Base-by-base conservation (phyloP, 2,888 invertebrate species). In the Trissolcus brochymenae region DNA sequence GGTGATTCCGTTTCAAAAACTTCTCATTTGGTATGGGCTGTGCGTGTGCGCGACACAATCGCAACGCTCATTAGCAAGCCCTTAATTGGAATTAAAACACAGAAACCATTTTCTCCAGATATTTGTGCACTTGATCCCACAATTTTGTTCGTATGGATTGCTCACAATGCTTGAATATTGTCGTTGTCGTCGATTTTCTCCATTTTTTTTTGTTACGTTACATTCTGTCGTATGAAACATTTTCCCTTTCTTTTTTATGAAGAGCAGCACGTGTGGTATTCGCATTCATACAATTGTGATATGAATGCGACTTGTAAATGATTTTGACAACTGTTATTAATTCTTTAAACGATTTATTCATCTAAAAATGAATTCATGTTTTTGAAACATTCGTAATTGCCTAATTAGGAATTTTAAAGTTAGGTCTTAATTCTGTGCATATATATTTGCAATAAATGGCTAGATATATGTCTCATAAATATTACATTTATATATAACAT, bases 21-120 rank as follows among this genome's bases (percentile, higher is more conserved):
- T 21, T 51, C 51, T 13, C 4, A 17, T 51, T 51, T 17, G 19
- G 21, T 46, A 16, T 46, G 46, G 7, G 35, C 29, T 2, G 19
- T n/a, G 13, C 43, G 13, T 43, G n/a, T n/a, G 4, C 14, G 14
- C 43, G 14, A 43, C 16, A 46, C 46, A 46, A 46, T 46, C 16
- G 46, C 46, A 11, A 35, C 35, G 35, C 35, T 35, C 35, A 11
- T 35, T 35, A 35, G 35, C 35, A 6, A n/a, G 46, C 16, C 25
- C 6, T n/a, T 46, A 46, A 46, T 16, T 46, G 46, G 16, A 46
- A 46, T 46, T n/a, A 46, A 46, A 46, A 46, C 46, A 46, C 16
- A 46, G 46, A 46, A 46, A 46, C 46, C 46, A 46, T 16, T 46
- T 46, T 46, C 46, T n/a, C 35, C 46, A 46, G 16, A 16, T 46